Evolutionary conservation across 2,113 vertebrate genomes (phyloP).

Genomic region (Nibea coibor): DNA sequence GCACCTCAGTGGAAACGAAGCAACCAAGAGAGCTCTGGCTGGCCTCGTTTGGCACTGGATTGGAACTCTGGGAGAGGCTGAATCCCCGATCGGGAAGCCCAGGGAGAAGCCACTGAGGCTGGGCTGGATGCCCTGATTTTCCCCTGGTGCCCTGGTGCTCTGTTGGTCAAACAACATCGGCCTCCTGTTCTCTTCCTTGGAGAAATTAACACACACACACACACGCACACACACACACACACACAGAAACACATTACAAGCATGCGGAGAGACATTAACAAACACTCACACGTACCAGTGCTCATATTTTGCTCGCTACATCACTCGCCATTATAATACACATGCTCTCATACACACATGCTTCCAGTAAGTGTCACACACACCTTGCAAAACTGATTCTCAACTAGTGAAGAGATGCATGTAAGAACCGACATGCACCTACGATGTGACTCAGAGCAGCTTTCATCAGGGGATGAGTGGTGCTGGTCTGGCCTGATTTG

Average conservation of each 20-base stretch:
- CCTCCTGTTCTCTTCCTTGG: conserved; percentile 62
- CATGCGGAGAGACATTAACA: conserved; percentile 18
- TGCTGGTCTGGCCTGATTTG: conserved; percentile 75
- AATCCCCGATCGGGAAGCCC: conserved; percentile 58
- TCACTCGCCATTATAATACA: conserved; percentile 1
- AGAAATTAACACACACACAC: conserved; percentile 52
- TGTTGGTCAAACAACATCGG: conserved; percentile 68
- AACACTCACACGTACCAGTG: conserved; percentile 1
- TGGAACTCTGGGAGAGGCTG: conserved; percentile 44
- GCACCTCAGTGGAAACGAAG: conserved; percentile 2
- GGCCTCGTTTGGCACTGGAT: conserved; percentile 51
- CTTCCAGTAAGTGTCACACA: conserved; percentile 9
- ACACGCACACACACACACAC: conserved; percentile 32
- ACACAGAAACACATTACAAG: conserved; percentile 18
- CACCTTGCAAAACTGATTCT: too few species aligned
- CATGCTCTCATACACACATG: conserved; percentile 9
- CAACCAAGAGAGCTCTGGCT: conserved; percentile 14
- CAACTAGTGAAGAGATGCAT: too few species aligned
- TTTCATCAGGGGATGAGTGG: conserved; percentile 31
- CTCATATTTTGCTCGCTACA: conserved; percentile 24
- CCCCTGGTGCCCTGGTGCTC: conserved; percentile 59
- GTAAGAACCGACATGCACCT: too few species aligned
- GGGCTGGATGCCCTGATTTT: conserved; percentile 61
- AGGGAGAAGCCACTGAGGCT: conserved; percentile 60
- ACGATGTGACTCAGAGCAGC: conserved; percentile 19